A percentile compares a stretch with the other conserved stretches of the same genome.
phyloP scores from a whole-genome alignment of 53 echinoderm and acorn worm species.

The Echinometra lucunter region DNA sequence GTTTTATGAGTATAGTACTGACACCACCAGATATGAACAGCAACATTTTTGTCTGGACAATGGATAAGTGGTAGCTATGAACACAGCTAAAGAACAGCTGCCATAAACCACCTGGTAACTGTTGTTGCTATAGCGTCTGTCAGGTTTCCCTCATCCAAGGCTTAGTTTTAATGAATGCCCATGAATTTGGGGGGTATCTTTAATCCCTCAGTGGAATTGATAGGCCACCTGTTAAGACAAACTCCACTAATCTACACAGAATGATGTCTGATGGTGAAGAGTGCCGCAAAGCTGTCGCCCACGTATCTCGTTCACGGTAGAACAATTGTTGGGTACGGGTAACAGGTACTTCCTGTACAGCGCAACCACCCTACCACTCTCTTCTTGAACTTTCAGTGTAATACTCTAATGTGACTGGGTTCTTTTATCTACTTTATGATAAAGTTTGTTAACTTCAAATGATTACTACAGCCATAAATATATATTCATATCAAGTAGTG shows the following conservation, averaged over 20 bases:
- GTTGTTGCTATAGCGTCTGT: background rate
- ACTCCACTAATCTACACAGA: background rate
- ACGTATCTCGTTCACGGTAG: background rate
- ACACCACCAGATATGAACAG: too few relatives aligned
- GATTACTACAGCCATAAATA: background rate
- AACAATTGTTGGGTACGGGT: constrained; percentile 45
- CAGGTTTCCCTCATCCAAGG: constrained; percentile 36
- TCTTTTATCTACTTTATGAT: background rate
- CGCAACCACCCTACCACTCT: constrained; percentile 10
- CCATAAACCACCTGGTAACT: background rate
- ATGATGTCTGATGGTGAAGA: constrained; percentile 35
- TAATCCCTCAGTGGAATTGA: background rate
- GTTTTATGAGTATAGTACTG: too few relatives aligned
- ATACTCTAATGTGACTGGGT: background rate
- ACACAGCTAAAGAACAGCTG: constrained; percentile 10
- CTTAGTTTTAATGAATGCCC: constrained; percentile 15
- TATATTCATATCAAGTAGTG: too few relatives aligned
- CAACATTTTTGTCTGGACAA: too few relatives aligned
- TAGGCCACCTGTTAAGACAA: constrained; percentile 36
- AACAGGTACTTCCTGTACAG: constrained; percentile 53
- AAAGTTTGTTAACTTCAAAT: background rate
- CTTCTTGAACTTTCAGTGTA: constrained; percentile 2
- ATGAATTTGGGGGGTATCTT: constrained; percentile 28
- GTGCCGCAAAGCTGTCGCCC: background rate
- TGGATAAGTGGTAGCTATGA: too few relatives aligned